Evolutionary conservation across 2,888 invertebrate genomes (phyloP).

Genomic region (Ormia ochracea): DNA sequence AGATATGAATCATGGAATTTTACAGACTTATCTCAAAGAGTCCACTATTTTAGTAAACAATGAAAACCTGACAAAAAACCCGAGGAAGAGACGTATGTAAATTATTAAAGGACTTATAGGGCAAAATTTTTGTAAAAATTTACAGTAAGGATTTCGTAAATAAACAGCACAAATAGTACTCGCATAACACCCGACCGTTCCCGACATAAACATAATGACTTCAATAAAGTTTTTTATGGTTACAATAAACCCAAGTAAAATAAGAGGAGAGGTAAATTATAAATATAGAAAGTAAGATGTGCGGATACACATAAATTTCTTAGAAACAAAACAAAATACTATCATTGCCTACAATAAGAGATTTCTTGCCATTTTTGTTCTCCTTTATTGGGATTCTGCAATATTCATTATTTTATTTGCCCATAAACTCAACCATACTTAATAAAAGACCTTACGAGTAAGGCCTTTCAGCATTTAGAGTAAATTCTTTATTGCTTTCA

Average conservation of each 20-base stretch:
- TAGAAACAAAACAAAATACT: slow-evolving; percentile 6
- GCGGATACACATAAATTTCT: neutral
- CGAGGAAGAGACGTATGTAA: too few species aligned
- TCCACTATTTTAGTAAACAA: too few species aligned
- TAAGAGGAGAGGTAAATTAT: slow-evolving; percentile 39
- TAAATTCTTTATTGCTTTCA: slow-evolving; percentile 49
- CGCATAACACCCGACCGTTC: too few species aligned
- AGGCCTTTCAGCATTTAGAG: slow-evolving; percentile 34
- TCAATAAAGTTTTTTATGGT: slow-evolving; percentile 74
- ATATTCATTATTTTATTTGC: slow-evolving; percentile 77
- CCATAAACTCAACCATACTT: slow-evolving; percentile 73
- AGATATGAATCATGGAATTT: too few species aligned
- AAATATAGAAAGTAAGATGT: neutral
- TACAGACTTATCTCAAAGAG: too few species aligned
- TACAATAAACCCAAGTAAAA: slow-evolving; percentile 75
- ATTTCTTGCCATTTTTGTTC: slow-evolving; percentile 3
- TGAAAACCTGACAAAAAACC: too few species aligned
- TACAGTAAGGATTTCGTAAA: too few species aligned
- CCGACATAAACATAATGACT: slow-evolving; percentile 40
- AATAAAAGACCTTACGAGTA: slow-evolving; percentile 28
- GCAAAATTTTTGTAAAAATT: too few species aligned
- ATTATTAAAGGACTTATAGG: too few species aligned
- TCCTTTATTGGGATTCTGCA: slow-evolving; percentile 69
- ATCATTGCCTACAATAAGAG: slow-evolving; percentile 21
- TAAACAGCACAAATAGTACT: slow-evolving; percentile 16